Evolutionary conservation across 1,140 invertebrate species (phyloP), one percentile per base, ranked within the genome.

Genomic region (Cydia splendana): DNA sequence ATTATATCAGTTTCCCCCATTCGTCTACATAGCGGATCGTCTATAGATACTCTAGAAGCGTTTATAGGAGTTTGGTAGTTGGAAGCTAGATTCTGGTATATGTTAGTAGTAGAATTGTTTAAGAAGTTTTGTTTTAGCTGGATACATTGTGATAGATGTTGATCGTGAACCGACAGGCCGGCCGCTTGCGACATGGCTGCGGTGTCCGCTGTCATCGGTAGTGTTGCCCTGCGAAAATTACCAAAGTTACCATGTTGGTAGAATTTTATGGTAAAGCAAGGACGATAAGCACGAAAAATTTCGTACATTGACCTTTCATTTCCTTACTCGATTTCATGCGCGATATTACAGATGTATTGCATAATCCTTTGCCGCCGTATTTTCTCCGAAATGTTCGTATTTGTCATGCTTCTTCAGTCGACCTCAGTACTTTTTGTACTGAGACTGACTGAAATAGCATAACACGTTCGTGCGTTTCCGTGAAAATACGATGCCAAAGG

Each of bases 171-270:
- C 0, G 90, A 93, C 0, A 92, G 75, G 6, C 81, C 87, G 5
- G 86, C 83, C 84, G 94, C 92, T 90, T 93, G 95, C 92, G 82
- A 94, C 92, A 89, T 94, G 87, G 86, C 80, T 0, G 95, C 86
- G 18, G 93, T 93, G 18, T 93, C 93, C 18, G 96, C 96, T 75
- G 96, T 96, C 18, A 97, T 92, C n/a, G 96, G 96, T 83, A 97
- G 94, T 42, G 96, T 97, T 74, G 96, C 96, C 94, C 96, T 97
- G 94, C 78, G 65, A 71, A 79, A 78, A 83, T 76, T 80, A 77
- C 71, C 77, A 83, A 75, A 73, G 75, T 73, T 75, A 75, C 78
- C 24, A 67, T 79, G 78, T 78, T 81, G 74, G 65, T 76, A 80
- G 81, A 74, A 81, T 79, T 81, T 82, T 77, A 69, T 78, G 77